These are phyloP conservation scores for Amphimedon queenslandica DNA, from an alignment of 37 sponge, comb jelly and placozoan genomes.

Conservation along the genomic window DNA sequence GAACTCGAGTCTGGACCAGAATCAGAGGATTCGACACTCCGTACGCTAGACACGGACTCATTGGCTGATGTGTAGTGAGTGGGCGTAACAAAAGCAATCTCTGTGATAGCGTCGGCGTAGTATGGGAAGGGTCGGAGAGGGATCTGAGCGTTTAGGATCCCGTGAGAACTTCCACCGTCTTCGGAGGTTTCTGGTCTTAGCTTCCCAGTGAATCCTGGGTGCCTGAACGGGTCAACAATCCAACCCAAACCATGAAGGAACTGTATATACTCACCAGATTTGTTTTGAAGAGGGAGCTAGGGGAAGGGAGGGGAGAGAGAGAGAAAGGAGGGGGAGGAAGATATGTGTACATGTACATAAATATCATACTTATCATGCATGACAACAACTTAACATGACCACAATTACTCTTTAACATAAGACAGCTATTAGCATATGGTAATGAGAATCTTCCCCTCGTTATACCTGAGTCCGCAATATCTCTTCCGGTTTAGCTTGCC, in stretches of 20 bases:
- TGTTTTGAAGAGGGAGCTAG: not conserved
- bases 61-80: slow-evolving; percentile 3
- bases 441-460: not conserved
- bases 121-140: slow-evolving; percentile 71
- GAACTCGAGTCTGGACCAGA: not conserved
- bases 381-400: not conserved
- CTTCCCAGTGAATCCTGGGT: slow-evolving; percentile 77
- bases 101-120: slow-evolving; percentile 67
- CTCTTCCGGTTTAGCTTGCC: slow-evolving; percentile 54
- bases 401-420: too few species aligned
- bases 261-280: slow-evolving; percentile 55
- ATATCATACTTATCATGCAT: not conserved
- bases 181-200: slow-evolving; percentile 31
- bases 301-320: not conserved
- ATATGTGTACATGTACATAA: slow-evolving; percentile 3
- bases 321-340: not conserved
- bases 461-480: slow-evolving; percentile 57
- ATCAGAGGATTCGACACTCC: slow-evolving; percentile 62
- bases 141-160: slow-evolving; percentile 36
- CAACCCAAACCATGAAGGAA: slow-evolving; percentile 83
- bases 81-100: slow-evolving; percentile 81
- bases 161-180: slow-evolving; percentile 5
- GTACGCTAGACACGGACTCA: slow-evolving; percentile 48
- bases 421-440: not conserved
- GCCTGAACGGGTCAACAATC: slow-evolving; percentile 69